Conservation (phyloP, 2,113 vertebrate species). For the Pluvianellus socialis region DNA sequence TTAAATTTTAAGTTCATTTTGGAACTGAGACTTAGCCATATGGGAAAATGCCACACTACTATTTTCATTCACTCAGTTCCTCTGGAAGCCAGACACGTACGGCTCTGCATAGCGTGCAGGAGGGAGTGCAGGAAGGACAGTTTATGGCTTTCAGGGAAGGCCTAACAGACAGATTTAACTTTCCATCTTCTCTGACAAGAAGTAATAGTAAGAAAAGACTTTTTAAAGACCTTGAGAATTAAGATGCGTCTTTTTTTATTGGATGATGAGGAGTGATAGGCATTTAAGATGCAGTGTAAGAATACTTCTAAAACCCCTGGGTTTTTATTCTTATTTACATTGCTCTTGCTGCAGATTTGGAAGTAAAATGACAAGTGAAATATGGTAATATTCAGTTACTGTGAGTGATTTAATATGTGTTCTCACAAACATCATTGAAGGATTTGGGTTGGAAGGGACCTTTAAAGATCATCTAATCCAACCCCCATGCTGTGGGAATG, state of each 20-base stretch:
- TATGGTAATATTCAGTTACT: background rate
- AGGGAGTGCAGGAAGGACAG: fast-evolving
- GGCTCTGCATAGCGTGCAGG: background rate
- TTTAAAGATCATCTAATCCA: background rate
- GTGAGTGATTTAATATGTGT: background rate
- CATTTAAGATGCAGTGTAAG: background rate
- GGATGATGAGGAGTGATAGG: background rate
- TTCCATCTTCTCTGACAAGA: background rate
- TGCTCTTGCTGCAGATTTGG: background rate
- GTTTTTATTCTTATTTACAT: background rate
- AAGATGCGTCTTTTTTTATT: background rate
- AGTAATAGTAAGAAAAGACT: background rate
- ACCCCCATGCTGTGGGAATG: fast-evolving
- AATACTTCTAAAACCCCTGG: too few relatives aligned
- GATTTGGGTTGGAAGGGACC: background rate
- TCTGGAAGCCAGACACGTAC: background rate
- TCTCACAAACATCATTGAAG: background rate
- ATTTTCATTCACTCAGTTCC: background rate
- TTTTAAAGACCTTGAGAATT: background rate
- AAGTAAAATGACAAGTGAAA: background rate
- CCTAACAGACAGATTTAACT: background rate
- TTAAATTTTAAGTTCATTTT: background rate
- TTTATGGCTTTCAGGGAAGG: background rate
- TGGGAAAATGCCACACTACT: background rate
- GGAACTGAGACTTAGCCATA: background rate